Percentiles rank a stretch among this genome's conserved stretches.
Evolutionary conservation across 2,888 invertebrate genomes (phyloP).

Genomic region (Drosophila maculinotata): DNA sequence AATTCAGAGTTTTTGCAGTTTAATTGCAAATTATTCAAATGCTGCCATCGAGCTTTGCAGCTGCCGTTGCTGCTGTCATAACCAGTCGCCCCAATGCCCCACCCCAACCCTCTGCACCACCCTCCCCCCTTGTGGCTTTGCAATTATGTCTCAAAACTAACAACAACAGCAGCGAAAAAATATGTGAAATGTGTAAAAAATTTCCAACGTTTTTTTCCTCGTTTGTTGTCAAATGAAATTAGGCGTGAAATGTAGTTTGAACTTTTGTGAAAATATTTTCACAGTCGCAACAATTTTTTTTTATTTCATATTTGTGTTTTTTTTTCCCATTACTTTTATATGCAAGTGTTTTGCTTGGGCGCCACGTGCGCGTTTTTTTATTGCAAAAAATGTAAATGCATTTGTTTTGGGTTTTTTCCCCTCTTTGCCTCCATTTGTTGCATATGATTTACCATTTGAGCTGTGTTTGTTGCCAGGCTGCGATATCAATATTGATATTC

Average conservation of each 20-base stretch:
- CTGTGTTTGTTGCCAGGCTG: slow-evolving; percentile 34
- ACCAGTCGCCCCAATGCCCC: slow-evolving; percentile 61
- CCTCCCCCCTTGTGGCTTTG: slow-evolving; percentile 38
- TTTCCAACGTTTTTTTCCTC: slow-evolving; percentile 43
- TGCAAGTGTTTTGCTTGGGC: slow-evolving; percentile 51
- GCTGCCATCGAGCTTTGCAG: slow-evolving; percentile 47
- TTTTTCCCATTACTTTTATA: slow-evolving; percentile 13
- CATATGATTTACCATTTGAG: slow-evolving; percentile 21
- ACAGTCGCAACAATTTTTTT: slow-evolving; percentile 21
- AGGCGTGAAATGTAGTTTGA: slow-evolving; percentile 78
- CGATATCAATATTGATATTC: slow-evolving; percentile 37
- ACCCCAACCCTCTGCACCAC: not conserved
- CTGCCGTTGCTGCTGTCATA: slow-evolving; percentile 65
- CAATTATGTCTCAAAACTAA: slow-evolving; percentile 79
- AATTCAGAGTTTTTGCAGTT: slow-evolving; percentile 55
- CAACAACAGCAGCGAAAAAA: slow-evolving; percentile 62
- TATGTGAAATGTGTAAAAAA: slow-evolving; percentile 57
- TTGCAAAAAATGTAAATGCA: slow-evolving; percentile 11
- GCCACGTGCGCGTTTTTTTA: slow-evolving; percentile 44
- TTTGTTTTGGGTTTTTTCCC: not conserved
- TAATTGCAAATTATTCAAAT: slow-evolving; percentile 80
- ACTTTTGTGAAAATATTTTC: slow-evolving; percentile 67
- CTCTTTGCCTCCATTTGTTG: not conserved
- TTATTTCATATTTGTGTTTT: slow-evolving; percentile 7
- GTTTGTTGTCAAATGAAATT: slow-evolving; percentile 77